A percentile compares a stretch with the other conserved stretches of the same genome.
Evolutionary conservation across 2,888 invertebrate species (phyloP).

Genomic region (Xanthostigma xanthostigma): DNA sequence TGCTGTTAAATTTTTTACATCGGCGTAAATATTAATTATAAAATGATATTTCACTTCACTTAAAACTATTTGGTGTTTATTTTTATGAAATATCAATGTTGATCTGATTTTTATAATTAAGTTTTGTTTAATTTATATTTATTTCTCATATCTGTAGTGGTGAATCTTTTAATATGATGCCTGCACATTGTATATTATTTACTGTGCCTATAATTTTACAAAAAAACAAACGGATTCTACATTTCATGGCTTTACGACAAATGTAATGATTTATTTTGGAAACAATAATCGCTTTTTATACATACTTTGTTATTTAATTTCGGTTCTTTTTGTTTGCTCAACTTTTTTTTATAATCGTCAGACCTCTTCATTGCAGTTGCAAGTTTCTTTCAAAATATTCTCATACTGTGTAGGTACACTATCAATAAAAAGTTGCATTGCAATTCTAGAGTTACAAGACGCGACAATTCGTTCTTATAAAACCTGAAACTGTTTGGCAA

Average conservation of each 20-base stretch:
- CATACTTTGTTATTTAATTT: not conserved
- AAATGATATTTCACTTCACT: slow-evolving; percentile 8
- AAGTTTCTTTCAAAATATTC: too few species aligned
- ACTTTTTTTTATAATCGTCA: too few species aligned
- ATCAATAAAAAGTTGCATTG: too few species aligned
- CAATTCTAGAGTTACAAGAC: too few species aligned
- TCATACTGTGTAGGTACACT: too few species aligned
- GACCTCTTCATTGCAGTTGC: too few species aligned
- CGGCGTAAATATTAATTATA: not conserved
- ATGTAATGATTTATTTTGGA: not conserved
- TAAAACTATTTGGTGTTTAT: slow-evolving; percentile 10
- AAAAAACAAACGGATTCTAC: not conserved
- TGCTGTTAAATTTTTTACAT: too few species aligned
- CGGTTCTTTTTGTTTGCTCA: too few species aligned
- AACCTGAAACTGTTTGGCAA: too few species aligned
- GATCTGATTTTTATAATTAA: slow-evolving; percentile 6
- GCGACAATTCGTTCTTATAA: too few species aligned
- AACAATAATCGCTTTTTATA: not conserved
- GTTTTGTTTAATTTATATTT: not conserved
- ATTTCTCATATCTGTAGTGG: slow-evolving; percentile 7
- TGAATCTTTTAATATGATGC: slow-evolving; percentile 9
- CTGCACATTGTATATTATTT: slow-evolving; percentile 10
- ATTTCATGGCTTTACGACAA: not conserved
- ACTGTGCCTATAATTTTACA: slow-evolving; percentile 3
- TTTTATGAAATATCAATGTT: slow-evolving; percentile 11